A percentile compares a stretch with the other conserved stretches of the same genome.
Evolutionary conservation across 35 echinoderm and acorn worm species (phyloP).

Genomic region (Ptychodera flava): DNA sequence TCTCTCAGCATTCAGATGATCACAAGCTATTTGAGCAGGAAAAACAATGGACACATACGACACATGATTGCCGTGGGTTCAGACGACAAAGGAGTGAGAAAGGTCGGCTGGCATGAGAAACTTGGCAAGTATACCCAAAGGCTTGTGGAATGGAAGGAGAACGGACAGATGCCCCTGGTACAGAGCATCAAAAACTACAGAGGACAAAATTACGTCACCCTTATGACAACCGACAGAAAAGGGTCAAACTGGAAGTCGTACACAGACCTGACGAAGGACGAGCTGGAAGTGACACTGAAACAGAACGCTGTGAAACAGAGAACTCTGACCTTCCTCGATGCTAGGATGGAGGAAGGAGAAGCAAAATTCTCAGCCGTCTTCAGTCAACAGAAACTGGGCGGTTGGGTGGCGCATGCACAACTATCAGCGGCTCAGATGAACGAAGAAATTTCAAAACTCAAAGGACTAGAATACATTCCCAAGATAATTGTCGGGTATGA

Average conservation of each 20-base stretch:
- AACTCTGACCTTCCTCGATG: constrained; percentile 57
- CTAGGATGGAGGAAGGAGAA: constrained; percentile 36
- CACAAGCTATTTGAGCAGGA: constrained; percentile 45
- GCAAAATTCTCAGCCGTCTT: constrained; percentile 81
- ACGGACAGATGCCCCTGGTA: constrained; percentile 17
- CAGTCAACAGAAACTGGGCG: constrained; percentile 14
- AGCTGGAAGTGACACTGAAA: constrained; percentile 40
- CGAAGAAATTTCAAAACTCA: constrained; percentile 8
- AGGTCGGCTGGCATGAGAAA: constrained; percentile 23
- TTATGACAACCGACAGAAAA: constrained; percentile 46
- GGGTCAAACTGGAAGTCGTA: constrained; percentile 65
- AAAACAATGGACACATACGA: constrained; percentile 35
- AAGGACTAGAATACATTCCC: constrained; percentile 24
- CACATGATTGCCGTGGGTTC: constrained; percentile 40
- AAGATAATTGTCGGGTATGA: constrained; percentile 58
- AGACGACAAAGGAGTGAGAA: constrained; percentile 16
- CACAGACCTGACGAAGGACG: constrained; percentile 33
- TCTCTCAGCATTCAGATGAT: constrained; percentile 41
- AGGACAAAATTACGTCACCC: constrained; percentile 42
- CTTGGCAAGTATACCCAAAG: not conserved
- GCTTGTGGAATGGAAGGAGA: not conserved
- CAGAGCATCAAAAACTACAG: constrained; percentile 45
- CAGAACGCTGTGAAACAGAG: constrained; percentile 48
- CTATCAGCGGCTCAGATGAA: constrained; percentile 27
- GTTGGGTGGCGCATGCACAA: constrained; percentile 51